These are phyloP conservation scores for Drosophila kurseongensis DNA, from an alignment of 1,140 invertebrate genomes.

Conservation along the genomic window DNA sequence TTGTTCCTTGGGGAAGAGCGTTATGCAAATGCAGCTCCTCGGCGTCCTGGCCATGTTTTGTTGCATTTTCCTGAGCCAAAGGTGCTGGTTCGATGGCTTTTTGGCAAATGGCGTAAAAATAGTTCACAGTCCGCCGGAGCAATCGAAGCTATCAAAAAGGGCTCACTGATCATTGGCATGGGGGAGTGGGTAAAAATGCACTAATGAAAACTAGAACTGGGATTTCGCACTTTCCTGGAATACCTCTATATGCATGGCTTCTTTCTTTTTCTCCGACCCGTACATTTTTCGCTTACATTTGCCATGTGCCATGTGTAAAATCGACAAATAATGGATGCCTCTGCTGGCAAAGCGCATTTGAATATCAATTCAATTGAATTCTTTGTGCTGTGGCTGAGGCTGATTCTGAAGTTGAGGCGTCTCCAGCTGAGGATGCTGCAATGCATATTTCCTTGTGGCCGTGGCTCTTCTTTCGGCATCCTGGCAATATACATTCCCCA, in stretches of 20 bases:
- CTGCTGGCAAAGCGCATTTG: conserved; percentile 75
- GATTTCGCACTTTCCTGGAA: conserved; percentile 37
- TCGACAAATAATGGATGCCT: conserved; percentile 75
- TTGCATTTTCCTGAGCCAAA: conserved; percentile 48
- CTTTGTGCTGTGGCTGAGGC: conserved; percentile 66
- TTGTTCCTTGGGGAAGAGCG: conserved; percentile 45
- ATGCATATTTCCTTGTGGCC: conserved; percentile 67
- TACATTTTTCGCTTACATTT: conserved; percentile 32
- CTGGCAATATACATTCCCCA: conserved; percentile 75
- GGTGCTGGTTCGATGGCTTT: conserved; percentile 51
- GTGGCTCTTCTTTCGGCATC: conserved; percentile 42
- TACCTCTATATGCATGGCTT: conserved; percentile 21
- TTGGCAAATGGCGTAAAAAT: conserved; percentile 75
- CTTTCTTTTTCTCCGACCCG: conserved; percentile 2
- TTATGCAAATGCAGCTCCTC: conserved; percentile 69
- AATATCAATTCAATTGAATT: conserved; percentile 84
- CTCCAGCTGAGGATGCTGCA: conserved; percentile 42
- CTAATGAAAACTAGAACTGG: conserved; percentile 63
- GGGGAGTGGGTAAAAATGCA: conserved; percentile 14
- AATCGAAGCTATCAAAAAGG: conserved; percentile 50
- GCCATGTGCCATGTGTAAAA: conserved; percentile 64
- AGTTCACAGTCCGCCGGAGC: conserved; percentile 49
- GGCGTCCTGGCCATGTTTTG: conserved; percentile 53
- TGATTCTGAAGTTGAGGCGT: conserved; percentile 36
- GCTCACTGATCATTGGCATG: conserved; percentile 66